Conservation (phyloP, 2,797 vertebrate species). For the Myotis findleyi region DNA sequence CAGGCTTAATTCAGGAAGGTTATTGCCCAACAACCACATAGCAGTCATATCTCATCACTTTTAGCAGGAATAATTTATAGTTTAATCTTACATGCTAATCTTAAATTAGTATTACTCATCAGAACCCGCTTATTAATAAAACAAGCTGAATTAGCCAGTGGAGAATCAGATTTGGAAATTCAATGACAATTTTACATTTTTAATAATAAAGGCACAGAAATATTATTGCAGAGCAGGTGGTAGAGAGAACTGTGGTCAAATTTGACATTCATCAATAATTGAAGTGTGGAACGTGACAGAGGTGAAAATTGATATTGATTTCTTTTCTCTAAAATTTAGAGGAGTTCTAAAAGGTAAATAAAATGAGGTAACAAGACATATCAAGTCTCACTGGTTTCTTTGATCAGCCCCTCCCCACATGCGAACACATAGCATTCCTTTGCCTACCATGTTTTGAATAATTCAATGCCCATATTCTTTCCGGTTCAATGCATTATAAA, state of each 20-base stretch:
- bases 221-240: slow-evolving; percentile 88
- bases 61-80: slow-evolving; percentile 91
- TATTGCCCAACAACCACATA: slow-evolving; percentile 79
- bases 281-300: slow-evolving; percentile 87
- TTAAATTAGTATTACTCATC: slow-evolving; percentile 92
- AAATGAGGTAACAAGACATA: slow-evolving; percentile 90
- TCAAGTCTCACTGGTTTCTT: slow-evolving; percentile 87
- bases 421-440: slow-evolving; percentile 85
- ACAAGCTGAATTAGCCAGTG: slow-evolving; percentile 90
- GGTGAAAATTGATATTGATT: slow-evolving; percentile 91
- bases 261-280: slow-evolving; percentile 92
- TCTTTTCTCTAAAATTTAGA: slow-evolving; percentile 89
- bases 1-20: slow-evolving; percentile 81
- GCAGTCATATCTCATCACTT: slow-evolving; percentile 86
- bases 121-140: slow-evolving; percentile 91
- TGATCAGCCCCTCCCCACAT: slow-evolving; percentile 82
- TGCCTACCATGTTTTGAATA: slow-evolving; percentile 88
- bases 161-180: slow-evolving; percentile 91
- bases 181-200: slow-evolving; percentile 92
- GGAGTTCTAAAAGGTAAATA: slow-evolving; percentile 91
- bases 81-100: slow-evolving; percentile 90
- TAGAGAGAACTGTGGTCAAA: slow-evolving; percentile 88
- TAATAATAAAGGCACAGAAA: slow-evolving; percentile 90
- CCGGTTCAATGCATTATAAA: slow-evolving; percentile 91
- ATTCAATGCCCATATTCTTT: slow-evolving; percentile 89